Base-by-base conservation (phyloP, 2,888 invertebrate genomes). In the Eubasilissa splendida region DNA sequence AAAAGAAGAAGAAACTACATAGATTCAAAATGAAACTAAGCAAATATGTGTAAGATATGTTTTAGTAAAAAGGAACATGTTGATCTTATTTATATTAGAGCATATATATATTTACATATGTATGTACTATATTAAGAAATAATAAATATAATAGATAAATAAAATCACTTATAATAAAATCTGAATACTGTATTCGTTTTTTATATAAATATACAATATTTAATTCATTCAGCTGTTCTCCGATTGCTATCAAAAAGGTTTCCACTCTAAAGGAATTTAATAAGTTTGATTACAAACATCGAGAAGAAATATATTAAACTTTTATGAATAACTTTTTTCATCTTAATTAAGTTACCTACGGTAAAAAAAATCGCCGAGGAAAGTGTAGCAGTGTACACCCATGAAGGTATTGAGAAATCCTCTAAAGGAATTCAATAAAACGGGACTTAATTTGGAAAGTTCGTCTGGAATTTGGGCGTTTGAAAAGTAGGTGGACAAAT, bases 351-450 rank as follows among this genome's bases (percentile, higher is more conserved):
- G 58, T 58, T 58, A 58, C 58, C 58, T 58, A 58, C 4, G 12
- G 0, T 22, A 22, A 68, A 50, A 31, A 50, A 68, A 42, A 52
- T 50, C 33, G 50, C 52, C 50, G 12, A 68, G 22, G 50, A 50
- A 33, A 71, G 54, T 71, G 54, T 54, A 54, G 11, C 54, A 11
- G 11, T 71, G 52, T 22, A 54, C 53, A 8, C 53, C 70, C 31
- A 22, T 22, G 53, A 54, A 71, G 71, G 22, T 54, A 31, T 54
- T 14, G 33, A 76, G 77, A 82, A 82, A 79, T 76, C 54, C 73
- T 76, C 79, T 66, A 14, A 22, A 70, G 80, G 80, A 83, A 83
- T 83, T 79, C 83, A 83, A 83, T 83, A 81, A 83, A 81, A 79
- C 60, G 22, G 74, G 71, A 82, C 80, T 79, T 76, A 81, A 79